These are phyloP conservation scores for Alauda arvensis DNA, from an alignment of 2,797 vertebrate species.

Conservation along the genomic window DNA sequence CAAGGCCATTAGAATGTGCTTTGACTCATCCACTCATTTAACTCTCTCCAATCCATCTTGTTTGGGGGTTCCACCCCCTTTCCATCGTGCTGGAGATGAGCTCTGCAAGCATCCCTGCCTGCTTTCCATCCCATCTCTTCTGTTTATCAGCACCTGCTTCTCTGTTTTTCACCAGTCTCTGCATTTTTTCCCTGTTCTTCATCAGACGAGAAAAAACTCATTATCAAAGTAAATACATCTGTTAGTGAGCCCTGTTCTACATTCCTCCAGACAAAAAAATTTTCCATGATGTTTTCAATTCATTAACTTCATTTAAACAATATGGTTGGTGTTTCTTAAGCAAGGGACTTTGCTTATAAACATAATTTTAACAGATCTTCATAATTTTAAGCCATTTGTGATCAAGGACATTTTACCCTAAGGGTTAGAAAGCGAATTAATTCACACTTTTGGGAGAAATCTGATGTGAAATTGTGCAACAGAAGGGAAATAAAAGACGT, in stretches of 20 bases:
- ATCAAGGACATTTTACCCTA: neutral
- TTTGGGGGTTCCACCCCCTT: neutral
- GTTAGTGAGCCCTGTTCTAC: neutral
- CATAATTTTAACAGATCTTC: neutral
- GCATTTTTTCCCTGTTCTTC: neutral
- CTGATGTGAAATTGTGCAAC: neutral
- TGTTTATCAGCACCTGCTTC: neutral
- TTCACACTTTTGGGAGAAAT: neutral
- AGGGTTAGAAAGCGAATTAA: neutral
- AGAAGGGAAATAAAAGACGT: neutral
- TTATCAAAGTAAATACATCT: neutral
- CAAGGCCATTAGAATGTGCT: neutral
- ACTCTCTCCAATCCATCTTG: neutral
- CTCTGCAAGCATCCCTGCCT: neutral
- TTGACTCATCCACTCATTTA: neutral
- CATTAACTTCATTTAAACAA: neutral
- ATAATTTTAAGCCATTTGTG: neutral
- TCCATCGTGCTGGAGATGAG: accelerated
- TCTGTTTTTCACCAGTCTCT: neutral
- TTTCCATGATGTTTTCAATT: neutral
- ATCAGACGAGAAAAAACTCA: neutral
- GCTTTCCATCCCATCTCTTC: neutral
- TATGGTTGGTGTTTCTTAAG: neutral
- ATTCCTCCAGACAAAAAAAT: neutral
- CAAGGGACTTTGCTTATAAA: neutral